Conservation (phyloP, 2,113 vertebrate genomes). For the Myiopsitta monachus region DNA sequence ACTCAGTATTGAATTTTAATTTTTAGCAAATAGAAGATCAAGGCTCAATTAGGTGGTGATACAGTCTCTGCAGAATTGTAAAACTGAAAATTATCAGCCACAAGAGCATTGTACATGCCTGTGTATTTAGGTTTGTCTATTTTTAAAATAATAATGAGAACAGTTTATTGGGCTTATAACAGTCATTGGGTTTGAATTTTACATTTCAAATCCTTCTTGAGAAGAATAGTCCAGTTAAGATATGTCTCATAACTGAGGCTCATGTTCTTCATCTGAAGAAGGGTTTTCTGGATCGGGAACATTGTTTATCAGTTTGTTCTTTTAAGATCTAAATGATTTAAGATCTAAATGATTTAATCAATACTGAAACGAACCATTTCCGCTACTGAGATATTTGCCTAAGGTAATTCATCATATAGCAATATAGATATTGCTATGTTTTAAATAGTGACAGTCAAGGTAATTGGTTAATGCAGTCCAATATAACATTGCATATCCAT, state of each 20-base stretch:
- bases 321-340: slow-evolving; percentile 25
- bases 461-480: slow-evolving; percentile 45
- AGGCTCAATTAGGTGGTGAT: not conserved
- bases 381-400: not conserved
- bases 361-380: slow-evolving; percentile 22
- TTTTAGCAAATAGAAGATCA: slow-evolving; percentile 9
- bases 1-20: not conserved
- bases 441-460: slow-evolving; percentile 12
- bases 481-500: not conserved
- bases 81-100: not conserved
- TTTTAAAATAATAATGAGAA: not conserved
- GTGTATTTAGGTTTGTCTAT: not conserved
- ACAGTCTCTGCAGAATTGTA: not conserved
- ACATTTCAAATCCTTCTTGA: not conserved
- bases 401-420: slow-evolving; percentile 22
- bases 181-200: not conserved
- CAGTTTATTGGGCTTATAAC: not conserved
- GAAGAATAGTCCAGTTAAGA: not conserved
- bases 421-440: not conserved
- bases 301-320: slow-evolving; percentile 36
- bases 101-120: not conserved
- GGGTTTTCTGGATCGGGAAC: not conserved
- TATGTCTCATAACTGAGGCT: not conserved
- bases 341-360: slow-evolving; percentile 29
- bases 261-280: not conserved